Base-by-base conservation (phyloP, 2,797 vertebrate genomes). In the Phrynocephalus guinanensis region DNA sequence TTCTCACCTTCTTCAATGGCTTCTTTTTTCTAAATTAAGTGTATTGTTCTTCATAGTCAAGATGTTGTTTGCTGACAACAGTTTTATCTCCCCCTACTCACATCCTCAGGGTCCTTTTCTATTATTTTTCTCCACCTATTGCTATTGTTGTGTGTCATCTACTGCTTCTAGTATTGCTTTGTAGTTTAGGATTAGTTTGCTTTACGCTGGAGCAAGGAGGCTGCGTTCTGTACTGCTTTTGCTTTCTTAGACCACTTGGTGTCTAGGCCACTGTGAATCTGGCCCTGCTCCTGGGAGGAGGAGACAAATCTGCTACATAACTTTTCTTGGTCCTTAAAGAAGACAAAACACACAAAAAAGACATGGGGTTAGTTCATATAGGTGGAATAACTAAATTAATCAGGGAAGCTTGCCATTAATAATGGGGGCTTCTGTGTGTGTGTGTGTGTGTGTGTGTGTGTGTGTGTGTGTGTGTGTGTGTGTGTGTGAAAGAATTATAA, bases 241-340 rank as follows among this genome's bases (percentile, higher is more conserved):
- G 83, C 73, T 87, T 94, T 95, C 28, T 9, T 79, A 63, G 89
- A 85, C 91, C 85, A 86, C 85, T 93, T 86, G 87, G 88, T 94
- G 94, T 95, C 92, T 90, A 91, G 95, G 96, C 95, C 91, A 30
- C 22, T 88, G 79, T 95, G 95, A 96, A 94, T 92, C 90, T 95
- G 88, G 90, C 89, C 94, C 95, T 93, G 93, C 92, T 95, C 94
- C 90, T 94, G 91, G 91, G 95, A 97, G 90, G 89, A 90, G 92
- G 89, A 95, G 93, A 96, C 95, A 97, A 96, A 96, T 96, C 95
- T 93, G 95, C 96, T 96, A 96, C 96, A 96, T 96, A 96, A 96
- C 93, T 96, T 95, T 93, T 91, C 88, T 33, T 84, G 81, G 92
- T 90, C 92, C 93, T 93, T 86, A 89, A 92, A 73, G 50, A 94